These are phyloP conservation scores for Prinia subflava DNA, from an alignment of 2,113 vertebrate species.

Conservation along the genomic window DNA sequence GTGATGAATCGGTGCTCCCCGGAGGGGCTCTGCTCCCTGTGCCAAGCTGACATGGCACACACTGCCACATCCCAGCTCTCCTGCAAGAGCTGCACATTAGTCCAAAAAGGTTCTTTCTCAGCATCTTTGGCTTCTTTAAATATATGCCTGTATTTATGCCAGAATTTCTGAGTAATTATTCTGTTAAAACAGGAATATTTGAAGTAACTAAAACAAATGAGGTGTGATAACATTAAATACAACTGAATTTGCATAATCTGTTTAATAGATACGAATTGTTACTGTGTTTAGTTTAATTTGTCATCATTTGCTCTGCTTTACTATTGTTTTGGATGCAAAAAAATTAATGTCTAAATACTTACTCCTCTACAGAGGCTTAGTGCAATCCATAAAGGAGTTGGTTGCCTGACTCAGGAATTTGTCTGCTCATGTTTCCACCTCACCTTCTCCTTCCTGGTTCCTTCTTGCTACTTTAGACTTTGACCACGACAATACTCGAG, in stretches of 20 bases:
- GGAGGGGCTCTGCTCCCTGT: neutral
- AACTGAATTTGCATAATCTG: neutral
- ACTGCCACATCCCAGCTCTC: neutral
- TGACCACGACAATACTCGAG: neutral
- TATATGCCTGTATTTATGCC: neutral
- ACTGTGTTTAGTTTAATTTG: neutral
- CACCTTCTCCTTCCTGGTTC: neutral
- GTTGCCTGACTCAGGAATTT: neutral
- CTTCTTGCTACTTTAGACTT: neutral
- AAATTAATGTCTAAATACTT: neutral
- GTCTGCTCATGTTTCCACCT: neutral
- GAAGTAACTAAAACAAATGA: conserved; percentile 9
- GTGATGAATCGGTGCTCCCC: neutral
- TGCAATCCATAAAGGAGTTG: neutral
- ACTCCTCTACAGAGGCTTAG: neutral
- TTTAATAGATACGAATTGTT: neutral
- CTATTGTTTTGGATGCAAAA: neutral
- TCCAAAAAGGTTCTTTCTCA: neutral
- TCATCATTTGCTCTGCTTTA: neutral
- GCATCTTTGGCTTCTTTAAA: neutral
- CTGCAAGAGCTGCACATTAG: neutral
- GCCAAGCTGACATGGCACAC: neutral
- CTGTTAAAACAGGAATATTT: neutral
- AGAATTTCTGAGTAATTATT: neutral
- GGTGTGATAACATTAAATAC: neutral